phyloP scores from a whole-genome alignment of 2,888 invertebrate genomes.

The Eucriotettix oculatus region DNA sequence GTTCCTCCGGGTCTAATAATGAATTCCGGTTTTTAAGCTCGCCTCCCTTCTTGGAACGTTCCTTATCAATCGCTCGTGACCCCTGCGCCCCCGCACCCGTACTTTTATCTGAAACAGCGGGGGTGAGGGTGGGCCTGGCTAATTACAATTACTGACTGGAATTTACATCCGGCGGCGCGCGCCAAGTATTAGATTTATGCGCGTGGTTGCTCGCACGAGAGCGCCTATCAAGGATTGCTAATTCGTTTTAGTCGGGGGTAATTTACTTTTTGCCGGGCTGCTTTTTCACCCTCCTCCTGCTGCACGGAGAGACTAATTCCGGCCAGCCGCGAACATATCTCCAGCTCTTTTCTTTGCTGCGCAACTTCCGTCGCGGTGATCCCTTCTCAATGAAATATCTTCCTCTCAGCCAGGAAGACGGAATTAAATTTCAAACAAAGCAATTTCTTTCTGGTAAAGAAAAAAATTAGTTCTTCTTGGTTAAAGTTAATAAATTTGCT shows the following conservation, averaged over 20 bases:
- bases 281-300: not conserved
- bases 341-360: not conserved
- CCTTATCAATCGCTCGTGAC: too few species aligned
- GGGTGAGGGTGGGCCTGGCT: not conserved
- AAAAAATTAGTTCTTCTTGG: too few species aligned
- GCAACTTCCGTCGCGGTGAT: not conserved
- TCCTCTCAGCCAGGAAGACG: too few species aligned
- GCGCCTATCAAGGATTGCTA: slow-evolving; percentile 13
- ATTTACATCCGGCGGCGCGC: not conserved
- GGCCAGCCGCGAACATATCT: not conserved
- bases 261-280: slow-evolving; percentile 9
- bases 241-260: slow-evolving; percentile 14
- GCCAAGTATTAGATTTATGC: not conserved
- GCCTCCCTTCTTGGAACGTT: too few species aligned
- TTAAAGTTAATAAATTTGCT: too few species aligned
- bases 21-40: too few species aligned
- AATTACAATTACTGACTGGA: not conserved
- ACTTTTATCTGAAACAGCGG: too few species aligned
- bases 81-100: too few species aligned
- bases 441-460: too few species aligned
- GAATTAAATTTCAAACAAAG: too few species aligned
- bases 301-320: not conserved
- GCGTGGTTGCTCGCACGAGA: not conserved
- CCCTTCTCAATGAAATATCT: too few species aligned
- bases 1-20: too few species aligned